Evolutionary conservation across 2,888 invertebrate genomes (phyloP).

Genomic region (Adineta ricciae): DNA sequence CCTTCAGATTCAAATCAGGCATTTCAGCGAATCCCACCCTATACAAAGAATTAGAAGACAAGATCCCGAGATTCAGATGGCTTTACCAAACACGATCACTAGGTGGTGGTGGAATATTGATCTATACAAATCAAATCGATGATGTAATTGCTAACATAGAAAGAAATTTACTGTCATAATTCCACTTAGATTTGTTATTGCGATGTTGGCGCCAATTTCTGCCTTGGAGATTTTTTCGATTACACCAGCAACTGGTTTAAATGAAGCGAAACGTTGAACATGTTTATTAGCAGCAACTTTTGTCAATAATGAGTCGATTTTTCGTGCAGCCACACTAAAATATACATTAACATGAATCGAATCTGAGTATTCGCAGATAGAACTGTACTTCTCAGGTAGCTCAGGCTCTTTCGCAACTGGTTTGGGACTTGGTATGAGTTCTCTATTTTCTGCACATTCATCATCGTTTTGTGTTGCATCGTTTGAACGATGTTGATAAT

Average conservation of each 20-base stretch:
- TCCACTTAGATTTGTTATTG: neutral
- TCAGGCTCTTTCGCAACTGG: neutral
- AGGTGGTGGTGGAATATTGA: slow-evolving; percentile 9
- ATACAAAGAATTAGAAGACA: neutral
- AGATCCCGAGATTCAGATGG: too few species aligned
- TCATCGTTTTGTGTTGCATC: neutral
- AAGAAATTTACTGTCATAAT: neutral
- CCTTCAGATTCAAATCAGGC: neutral
- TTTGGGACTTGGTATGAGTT: neutral
- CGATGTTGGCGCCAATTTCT: neutral
- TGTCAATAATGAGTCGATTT: neutral
- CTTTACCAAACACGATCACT: slow-evolving; percentile 16
- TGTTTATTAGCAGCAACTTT: neutral
- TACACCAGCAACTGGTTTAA: slow-evolving; percentile 18
- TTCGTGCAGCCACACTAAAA: neutral
- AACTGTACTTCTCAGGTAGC: neutral
- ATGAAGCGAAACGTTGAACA: slow-evolving; percentile 8
- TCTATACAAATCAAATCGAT: neutral
- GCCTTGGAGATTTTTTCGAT: neutral
- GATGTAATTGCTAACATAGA: too few species aligned
- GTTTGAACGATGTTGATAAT: neutral
- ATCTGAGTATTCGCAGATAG: too few species aligned
- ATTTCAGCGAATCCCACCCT: slow-evolving; percentile 8
- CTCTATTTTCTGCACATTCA: neutral
- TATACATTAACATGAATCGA: too few species aligned